These are phyloP conservation scores for Alaudala cheleensis DNA, from an alignment of 2,113 vertebrate species.

Conservation along the genomic window DNA sequence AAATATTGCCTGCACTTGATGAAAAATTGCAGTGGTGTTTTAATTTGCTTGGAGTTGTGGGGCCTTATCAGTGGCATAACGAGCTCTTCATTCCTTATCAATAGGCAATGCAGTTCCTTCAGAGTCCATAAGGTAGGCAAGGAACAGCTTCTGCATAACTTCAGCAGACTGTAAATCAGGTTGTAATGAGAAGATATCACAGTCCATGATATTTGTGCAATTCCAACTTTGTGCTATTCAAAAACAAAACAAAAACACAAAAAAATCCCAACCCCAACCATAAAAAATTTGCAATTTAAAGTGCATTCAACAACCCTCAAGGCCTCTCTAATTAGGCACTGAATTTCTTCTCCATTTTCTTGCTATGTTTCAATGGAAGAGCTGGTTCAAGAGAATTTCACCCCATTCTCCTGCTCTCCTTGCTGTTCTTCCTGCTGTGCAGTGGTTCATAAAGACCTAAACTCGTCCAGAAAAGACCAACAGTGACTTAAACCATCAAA, in stretches of 20 bases:
- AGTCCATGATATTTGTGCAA: background rate
- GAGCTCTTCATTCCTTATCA: background rate
- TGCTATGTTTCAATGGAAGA: background rate
- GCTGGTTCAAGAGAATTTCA: background rate
- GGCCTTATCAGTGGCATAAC: background rate
- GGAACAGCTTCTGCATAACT: background rate
- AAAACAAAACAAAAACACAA: background rate
- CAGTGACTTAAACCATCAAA: background rate
- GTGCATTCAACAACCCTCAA: background rate
- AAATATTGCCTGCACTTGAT: background rate
- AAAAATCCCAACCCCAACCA: too few relatives aligned
- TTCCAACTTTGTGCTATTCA: too few relatives aligned
- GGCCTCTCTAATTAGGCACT: constrained; percentile 19
- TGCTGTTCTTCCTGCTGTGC: background rate
- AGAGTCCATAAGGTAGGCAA: background rate
- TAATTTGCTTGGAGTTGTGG: background rate
- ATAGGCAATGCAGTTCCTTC: background rate
- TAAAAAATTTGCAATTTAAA: background rate
- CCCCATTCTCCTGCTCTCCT: background rate
- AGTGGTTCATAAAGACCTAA: background rate
- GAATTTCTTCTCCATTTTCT: background rate
- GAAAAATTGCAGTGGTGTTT: background rate
- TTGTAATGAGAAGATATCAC: background rate
- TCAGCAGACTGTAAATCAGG: background rate
- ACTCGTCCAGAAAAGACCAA: background rate